Base-by-base conservation (phyloP, 2,113 vertebrate species). In the Pelusios castaneus region DNA sequence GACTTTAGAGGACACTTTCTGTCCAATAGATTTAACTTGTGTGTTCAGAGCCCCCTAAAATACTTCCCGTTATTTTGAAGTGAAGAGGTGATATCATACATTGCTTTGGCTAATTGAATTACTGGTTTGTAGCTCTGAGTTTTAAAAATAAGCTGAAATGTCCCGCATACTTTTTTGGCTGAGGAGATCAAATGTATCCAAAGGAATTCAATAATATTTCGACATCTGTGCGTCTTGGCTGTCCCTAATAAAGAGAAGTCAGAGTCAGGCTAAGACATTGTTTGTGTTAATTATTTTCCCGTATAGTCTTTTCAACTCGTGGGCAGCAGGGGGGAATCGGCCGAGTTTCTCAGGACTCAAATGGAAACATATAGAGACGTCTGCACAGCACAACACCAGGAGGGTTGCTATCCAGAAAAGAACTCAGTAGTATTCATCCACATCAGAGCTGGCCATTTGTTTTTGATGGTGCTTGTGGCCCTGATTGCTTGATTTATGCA, bases 151-250 rank as follows among this genome's bases (percentile, higher is more conserved):
- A 97, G 95, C 93, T 93, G 95, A 96, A 96, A 95, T 96, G 96
- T 97, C 96, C 95, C 94, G 95, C 95, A 95, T 97, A 95, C 89
- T 87, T 96, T 94, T 97, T 96, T 95, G 92, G 95, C 95, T 82
- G 87, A 87, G 80, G 91, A 97, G 95, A 97, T 97, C 95, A 96
- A 97, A 97, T 97, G 94, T 97, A 96, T 96, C 95, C 92, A 85
- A 95, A 97, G 93, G 97, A 97, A 97, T 97, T 97, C 95, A 97
- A 97, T 95, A 97, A 97, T 97, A 97, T 95, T 97, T 92, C 95
- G 95, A 95, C 97, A 97, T 97, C 97, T 97, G 97, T 97, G 97
- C 93, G 95, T 92, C 92, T 88, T 96, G 96, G 49, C 85, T 89
- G 82, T 95, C 95, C 93, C 95, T 60, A 67, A 95, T 92, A 96